phyloP scores from a whole-genome alignment of 1,140 invertebrate species.

The Drosophila repletoides region DNA sequence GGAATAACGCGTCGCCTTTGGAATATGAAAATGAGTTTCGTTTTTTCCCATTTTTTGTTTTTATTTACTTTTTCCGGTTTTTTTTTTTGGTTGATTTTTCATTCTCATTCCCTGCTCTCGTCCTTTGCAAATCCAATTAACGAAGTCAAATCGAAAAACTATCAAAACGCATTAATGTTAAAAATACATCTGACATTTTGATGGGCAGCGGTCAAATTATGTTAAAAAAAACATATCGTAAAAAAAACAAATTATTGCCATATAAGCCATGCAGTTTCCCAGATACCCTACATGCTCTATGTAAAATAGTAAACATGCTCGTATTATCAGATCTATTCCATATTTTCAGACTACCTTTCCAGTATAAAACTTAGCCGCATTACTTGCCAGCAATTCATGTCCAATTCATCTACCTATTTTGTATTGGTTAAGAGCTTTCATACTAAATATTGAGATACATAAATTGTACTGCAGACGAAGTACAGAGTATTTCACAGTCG shows the following conservation, averaged over 20 bases:
- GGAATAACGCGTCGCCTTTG: conserved; percentile 42
- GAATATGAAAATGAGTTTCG: conserved; percentile 72
- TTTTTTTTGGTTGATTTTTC: conserved; percentile 9
- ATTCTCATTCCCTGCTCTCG: background rate
- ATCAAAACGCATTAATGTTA: conserved; percentile 43
- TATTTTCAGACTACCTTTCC: no score
- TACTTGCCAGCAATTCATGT: no score
- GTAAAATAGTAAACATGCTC: background rate
- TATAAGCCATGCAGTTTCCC: background rate
- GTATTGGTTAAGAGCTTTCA: no score
- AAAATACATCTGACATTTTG: conserved; percentile 39
- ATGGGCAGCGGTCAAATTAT: conserved; percentile 33
- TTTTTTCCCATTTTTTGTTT: conserved; percentile 33
- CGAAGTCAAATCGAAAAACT: conserved; percentile 41
- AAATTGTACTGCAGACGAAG: no score
- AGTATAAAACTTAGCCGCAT: no score
- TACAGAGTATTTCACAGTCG: no score
- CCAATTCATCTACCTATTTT: no score
- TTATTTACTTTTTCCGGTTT: conserved; percentile 11
- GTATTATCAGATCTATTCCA: background rate
- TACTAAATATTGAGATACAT: no score
- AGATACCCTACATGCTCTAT: background rate
- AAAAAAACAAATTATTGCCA: background rate
- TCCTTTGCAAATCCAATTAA: conserved; percentile 49
- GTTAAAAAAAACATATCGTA: background rate